Evolutionary conservation across 2,797 vertebrate species (phyloP).

Genomic region (Myripristis murdjan): DNA sequence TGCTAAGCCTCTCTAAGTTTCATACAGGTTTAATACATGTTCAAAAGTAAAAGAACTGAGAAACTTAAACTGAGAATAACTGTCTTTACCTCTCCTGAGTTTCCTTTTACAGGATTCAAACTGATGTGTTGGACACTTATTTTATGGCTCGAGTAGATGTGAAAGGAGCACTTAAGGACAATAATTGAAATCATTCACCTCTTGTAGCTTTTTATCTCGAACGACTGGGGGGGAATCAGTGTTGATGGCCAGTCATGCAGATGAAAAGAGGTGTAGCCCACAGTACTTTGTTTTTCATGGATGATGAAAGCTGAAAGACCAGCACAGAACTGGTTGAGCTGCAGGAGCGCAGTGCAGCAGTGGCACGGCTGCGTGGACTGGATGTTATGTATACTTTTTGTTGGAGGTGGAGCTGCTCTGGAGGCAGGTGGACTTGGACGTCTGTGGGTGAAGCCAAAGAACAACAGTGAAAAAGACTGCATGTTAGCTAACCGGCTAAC

Average conservation of each 20-base stretch:
- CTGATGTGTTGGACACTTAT: slow-evolving; percentile 22
- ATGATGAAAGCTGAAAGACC: slow-evolving; percentile 34
- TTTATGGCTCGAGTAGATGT: slow-evolving; percentile 37
- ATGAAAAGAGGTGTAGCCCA: slow-evolving; percentile 49
- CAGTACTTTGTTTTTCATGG: slow-evolving; percentile 53
- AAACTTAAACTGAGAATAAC: slow-evolving; percentile 1
- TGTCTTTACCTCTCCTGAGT: slow-evolving; percentile 11
- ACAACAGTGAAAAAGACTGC: too few relatives aligned
- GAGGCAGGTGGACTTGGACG: background rate
- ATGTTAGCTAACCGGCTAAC: too few relatives aligned
- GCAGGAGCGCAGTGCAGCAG: slow-evolving; percentile 53
- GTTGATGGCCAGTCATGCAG: slow-evolving; percentile 39
- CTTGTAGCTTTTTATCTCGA: slow-evolving; percentile 57
- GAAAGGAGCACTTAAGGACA: slow-evolving; percentile 48
- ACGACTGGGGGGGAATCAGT: slow-evolving; percentile 49
- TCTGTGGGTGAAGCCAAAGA: background rate
- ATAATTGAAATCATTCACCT: slow-evolving; percentile 62
- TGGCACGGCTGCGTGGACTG: slow-evolving; percentile 29
- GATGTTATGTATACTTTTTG: too few relatives aligned
- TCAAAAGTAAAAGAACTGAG: background rate
- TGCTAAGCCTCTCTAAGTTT: too few relatives aligned
- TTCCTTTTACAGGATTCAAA: slow-evolving; percentile 24
- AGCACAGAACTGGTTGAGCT: slow-evolving; percentile 41
- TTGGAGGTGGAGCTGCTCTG: background rate
- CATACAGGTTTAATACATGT: background rate